Conservation (phyloP, 1,140 invertebrate genomes). For the Lepidotrigona ventralis region DNA sequence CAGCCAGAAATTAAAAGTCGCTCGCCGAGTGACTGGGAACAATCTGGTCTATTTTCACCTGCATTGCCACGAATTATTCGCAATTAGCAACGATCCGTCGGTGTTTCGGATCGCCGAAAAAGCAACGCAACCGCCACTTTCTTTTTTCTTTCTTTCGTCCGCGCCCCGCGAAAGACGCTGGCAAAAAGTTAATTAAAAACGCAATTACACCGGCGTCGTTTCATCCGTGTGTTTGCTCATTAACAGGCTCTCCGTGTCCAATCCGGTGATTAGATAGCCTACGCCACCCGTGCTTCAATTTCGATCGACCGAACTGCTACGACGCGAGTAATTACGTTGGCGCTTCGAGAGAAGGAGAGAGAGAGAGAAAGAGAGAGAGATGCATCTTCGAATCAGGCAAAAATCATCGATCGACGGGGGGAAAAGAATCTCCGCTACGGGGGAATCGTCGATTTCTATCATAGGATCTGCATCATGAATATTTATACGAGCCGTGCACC, state of each 20-base stretch:
- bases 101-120: not conserved
- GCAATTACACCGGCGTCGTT: conserved; percentile 58
- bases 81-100: not conserved
- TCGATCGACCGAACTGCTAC: conserved; percentile 46
- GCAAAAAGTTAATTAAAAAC: conserved; percentile 70
- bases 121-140: not conserved
- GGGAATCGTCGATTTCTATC: conserved; percentile 53
- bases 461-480: conserved; percentile 62
- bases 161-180: not conserved
- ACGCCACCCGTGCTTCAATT: conserved; percentile 53
- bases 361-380: not conserved
- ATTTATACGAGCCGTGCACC: conserved; percentile 57
- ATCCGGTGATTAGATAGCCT: conserved; percentile 64
- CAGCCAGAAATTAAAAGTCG: too few species aligned
- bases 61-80: conserved; percentile 7
- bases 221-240: conserved; percentile 59
- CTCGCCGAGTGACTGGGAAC: not conserved
- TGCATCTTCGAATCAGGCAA: conserved; percentile 41
- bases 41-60: not conserved
- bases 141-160: not conserved
- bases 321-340: conserved; percentile 58
- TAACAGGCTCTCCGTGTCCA: conserved; percentile 64
- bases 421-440: conserved; percentile 25
- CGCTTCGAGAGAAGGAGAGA: not conserved
- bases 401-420: conserved; percentile 50